Conservation (phyloP, 1,140 invertebrate genomes). For the Trichogramma pretiosum region DNA sequence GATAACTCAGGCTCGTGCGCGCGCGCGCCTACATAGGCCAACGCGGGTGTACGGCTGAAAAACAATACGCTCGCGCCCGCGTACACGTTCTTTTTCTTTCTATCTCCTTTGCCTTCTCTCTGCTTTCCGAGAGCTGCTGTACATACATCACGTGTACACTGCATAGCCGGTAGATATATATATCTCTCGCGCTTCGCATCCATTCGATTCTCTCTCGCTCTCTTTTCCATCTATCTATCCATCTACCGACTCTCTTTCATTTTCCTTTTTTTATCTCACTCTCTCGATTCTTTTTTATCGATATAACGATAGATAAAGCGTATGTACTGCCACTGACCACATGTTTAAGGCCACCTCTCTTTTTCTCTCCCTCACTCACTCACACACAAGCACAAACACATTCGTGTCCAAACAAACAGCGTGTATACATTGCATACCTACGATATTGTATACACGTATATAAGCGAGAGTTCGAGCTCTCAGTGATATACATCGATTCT, state of each 20-base stretch:
- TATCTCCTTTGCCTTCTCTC: constrained; percentile 4
- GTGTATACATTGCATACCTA: too few relatives aligned
- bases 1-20: constrained; percentile 26
- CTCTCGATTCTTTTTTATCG: constrained; percentile 14
- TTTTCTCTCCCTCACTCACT: constrained; percentile 6
- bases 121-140: background rate
- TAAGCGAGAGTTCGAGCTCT: too few relatives aligned
- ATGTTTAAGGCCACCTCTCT: constrained; percentile 29
- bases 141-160: too few relatives aligned
- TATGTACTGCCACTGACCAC: constrained; percentile 30
- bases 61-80: constrained; percentile 26
- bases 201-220: constrained; percentile 16
- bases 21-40: constrained; percentile 16
- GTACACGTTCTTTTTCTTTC: constrained; percentile 6
- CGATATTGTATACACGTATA: too few relatives aligned
- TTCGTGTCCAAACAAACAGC: constrained; percentile 30
- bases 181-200: constrained; percentile 8
- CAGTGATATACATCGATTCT: too few relatives aligned
- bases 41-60: too few relatives aligned
- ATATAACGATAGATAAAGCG: constrained; percentile 28
- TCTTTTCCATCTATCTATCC: constrained; percentile 9
- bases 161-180: too few relatives aligned
- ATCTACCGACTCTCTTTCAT: constrained; percentile 17
- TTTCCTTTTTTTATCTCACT: constrained; percentile 14
- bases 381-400: background rate